Evolutionary conservation across 2,888 invertebrate genomes (phyloP).

Genomic region (Macroteleia sp.): DNA sequence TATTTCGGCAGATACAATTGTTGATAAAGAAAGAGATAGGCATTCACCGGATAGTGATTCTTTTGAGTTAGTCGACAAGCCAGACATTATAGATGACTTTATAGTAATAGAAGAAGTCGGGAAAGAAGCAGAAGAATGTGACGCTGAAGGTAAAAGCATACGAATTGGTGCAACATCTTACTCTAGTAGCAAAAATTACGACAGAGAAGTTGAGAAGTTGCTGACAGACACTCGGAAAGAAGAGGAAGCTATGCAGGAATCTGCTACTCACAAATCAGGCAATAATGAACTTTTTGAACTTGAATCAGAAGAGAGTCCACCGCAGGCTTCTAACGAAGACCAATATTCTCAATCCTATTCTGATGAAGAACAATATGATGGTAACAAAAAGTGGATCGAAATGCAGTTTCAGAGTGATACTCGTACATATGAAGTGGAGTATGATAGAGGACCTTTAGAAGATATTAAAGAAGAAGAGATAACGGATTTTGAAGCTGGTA

Average conservation of each 20-base stretch:
- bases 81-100: constrained; percentile 94
- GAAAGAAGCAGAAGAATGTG: constrained; percentile 92
- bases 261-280: constrained; percentile 56
- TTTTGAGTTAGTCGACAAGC: constrained; percentile 94
- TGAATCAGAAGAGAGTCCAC: constrained; percentile 82
- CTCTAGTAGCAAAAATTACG: constrained; percentile 85
- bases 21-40: constrained; percentile 78
- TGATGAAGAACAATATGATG: constrained; percentile 85
- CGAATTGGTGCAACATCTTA: constrained; percentile 85
- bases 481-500: constrained; percentile 91
- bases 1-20: constrained; percentile 79
- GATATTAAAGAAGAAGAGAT: constrained; percentile 97
- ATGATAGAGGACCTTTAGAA: constrained; percentile 92
- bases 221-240: constrained; percentile 68
- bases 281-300: constrained; percentile 79
- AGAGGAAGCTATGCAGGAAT: constrained; percentile 52
- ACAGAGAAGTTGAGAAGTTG: constrained; percentile 85
- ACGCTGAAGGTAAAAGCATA: constrained; percentile 92
- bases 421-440: constrained; percentile 89
- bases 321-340: constrained; percentile 79
- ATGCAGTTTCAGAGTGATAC: constrained; percentile 92
- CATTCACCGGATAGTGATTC: constrained; percentile 92
- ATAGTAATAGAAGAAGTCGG: constrained; percentile 95
- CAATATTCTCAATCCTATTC: constrained; percentile 80
- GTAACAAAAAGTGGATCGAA: constrained; percentile 94